A percentile compares a stretch with the other conserved stretches of the same genome.
phyloP scores from a whole-genome alignment of 2,888 invertebrate genomes.

The Macrosiphum euphorbiae region DNA sequence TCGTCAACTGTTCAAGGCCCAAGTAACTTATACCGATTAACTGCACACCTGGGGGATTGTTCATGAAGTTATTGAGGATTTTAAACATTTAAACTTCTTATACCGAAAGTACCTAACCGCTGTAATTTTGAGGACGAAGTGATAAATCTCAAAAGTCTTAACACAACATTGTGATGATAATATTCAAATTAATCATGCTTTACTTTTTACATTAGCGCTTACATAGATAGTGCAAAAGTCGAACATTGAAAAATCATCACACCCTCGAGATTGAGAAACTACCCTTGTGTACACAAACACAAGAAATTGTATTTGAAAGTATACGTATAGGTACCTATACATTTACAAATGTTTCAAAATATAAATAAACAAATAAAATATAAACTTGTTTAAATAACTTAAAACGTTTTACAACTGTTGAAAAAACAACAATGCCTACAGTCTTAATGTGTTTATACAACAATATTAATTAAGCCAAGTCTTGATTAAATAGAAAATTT shows the following conservation, averaged over 20 bases:
- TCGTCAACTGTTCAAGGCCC: not conserved
- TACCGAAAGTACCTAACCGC: not conserved
- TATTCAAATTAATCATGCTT: constrained; percentile 3
- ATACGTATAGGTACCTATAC: not conserved
- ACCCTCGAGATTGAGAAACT: not conserved
- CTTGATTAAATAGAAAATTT: constrained; percentile 39
- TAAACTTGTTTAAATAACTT: not conserved
- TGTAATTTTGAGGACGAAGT: not conserved
- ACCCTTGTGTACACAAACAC: not conserved
- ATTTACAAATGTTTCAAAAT: not conserved
- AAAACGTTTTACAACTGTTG: constrained; percentile 11
- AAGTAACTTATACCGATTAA: constrained; percentile 14
- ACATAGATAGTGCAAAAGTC: not conserved
- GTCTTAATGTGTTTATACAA: constrained; percentile 22
- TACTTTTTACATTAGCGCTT: not conserved
- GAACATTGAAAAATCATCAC: not conserved
- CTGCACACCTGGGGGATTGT: not conserved
- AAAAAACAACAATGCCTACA: not conserved
- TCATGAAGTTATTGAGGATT: constrained; percentile 20
- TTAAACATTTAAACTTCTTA: constrained; percentile 25
- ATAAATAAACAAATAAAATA: not conserved
- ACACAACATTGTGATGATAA: not conserved
- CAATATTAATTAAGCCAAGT: constrained; percentile 8
- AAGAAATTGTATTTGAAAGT: not conserved
- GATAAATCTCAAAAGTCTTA: constrained; percentile 10